Evolutionary conservation across 2,113 vertebrate genomes (phyloP).

Genomic region (Ginglymostoma cirratum): DNA sequence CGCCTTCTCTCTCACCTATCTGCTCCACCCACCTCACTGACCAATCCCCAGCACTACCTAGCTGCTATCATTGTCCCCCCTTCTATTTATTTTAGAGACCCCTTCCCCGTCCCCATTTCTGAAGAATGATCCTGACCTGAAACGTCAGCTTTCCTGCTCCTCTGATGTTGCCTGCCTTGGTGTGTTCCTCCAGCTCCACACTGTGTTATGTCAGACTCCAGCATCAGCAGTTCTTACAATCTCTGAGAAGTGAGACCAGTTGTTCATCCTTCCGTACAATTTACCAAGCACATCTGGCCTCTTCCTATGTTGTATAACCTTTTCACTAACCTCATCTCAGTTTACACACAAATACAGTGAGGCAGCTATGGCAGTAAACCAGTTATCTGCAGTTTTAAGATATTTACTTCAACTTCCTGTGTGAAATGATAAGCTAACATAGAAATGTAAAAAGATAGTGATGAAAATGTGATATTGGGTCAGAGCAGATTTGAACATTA

Average conservation of each 20-base stretch:
- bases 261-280: not conserved
- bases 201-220: too few relatives aligned
- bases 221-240: too few relatives aligned
- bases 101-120: too few relatives aligned
- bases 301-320: not conserved
- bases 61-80: too few relatives aligned
- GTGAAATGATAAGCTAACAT: not conserved
- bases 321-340: not conserved
- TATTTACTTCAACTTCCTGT: not conserved
- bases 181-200: too few relatives aligned
- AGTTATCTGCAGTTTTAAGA: not conserved
- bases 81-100: too few relatives aligned
- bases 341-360: not conserved
- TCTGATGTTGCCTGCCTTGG: too few relatives aligned
- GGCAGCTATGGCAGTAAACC: not conserved
- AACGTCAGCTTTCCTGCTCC: too few relatives aligned
- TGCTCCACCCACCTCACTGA: too few relatives aligned
- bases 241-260: not conserved
- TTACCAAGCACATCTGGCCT: not conserved
- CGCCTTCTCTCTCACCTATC: too few relatives aligned
- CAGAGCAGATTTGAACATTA: not conserved
- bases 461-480: not conserved
- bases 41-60: too few relatives aligned
- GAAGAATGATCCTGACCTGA: too few relatives aligned
- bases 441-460: not conserved